A percentile compares a stretch with the other conserved stretches of the same genome.
phyloP scores from a whole-genome alignment of 2,797 vertebrate species.

The Epinephelus coioides region DNA sequence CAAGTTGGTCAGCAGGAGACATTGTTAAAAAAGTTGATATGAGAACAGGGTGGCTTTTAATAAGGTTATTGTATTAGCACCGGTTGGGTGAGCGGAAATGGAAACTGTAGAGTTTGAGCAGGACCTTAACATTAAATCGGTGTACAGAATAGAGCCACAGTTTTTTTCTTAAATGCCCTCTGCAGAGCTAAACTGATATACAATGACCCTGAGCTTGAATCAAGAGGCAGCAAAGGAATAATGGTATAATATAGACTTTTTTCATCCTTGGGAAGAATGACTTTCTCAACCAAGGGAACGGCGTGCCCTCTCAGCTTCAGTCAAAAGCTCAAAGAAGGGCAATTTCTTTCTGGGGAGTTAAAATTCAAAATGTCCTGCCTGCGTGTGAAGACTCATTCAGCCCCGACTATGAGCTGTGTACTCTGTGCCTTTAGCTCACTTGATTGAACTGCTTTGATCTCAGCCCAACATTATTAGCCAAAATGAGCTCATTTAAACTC shows the following conservation, averaged over 20 bases:
- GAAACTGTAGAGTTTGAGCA: constrained; percentile 8
- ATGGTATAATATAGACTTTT: constrained; percentile 32
- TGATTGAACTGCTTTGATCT: constrained; percentile 66
- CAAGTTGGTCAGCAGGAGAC: constrained; percentile 34
- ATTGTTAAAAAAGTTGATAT: constrained; percentile 24
- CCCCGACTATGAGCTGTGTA: constrained; percentile 14
- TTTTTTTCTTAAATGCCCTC: not conserved
- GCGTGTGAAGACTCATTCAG: constrained; percentile 31
- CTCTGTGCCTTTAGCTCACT: constrained; percentile 34
- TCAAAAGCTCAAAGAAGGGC: constrained; percentile 47
- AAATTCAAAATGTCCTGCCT: constrained; percentile 35
- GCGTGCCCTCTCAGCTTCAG: constrained; percentile 41
- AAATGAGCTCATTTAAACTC: constrained; percentile 63
- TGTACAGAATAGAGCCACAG: not conserved
- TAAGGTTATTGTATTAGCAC: constrained; percentile 12
- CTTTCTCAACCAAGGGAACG: constrained; percentile 24
- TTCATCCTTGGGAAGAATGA: constrained; percentile 27
- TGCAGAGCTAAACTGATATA: constrained; percentile 16
- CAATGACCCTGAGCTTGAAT: constrained; percentile 32
- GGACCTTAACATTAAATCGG: not conserved
- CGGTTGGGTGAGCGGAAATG: constrained; percentile 23
- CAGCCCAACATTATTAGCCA: constrained; percentile 39
- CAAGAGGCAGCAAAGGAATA: constrained; percentile 21
- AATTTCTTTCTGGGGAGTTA: constrained; percentile 50
- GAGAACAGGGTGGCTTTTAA: constrained; percentile 36